These are phyloP conservation scores for Battus philenor DNA, from an alignment of 1,140 invertebrate genomes.

Conservation along the genomic window DNA sequence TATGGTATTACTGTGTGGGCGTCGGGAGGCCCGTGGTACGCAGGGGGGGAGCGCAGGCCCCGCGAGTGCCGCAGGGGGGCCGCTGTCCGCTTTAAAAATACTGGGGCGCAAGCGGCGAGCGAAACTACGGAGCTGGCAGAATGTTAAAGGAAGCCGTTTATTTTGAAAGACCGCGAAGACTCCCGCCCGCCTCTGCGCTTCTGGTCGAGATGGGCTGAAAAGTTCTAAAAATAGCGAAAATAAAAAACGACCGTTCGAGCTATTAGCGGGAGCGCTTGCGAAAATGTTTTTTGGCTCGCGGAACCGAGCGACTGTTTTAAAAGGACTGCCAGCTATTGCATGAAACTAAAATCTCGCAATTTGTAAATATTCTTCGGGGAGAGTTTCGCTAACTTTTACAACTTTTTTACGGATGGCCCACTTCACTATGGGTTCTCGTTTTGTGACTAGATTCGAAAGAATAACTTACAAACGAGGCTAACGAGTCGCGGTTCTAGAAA, in stretches of 20 bases:
- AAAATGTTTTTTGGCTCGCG: slow-evolving; percentile 38
- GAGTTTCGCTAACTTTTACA: slow-evolving; percentile 8
- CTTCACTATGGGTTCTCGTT: too few species aligned
- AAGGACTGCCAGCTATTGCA: slow-evolving; percentile 23
- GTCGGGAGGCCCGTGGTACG: slow-evolving; percentile 32
- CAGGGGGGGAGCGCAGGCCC: slow-evolving; percentile 24
- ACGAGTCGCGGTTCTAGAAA: neutral
- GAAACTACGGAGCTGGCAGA: slow-evolving; percentile 61
- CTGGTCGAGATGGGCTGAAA: slow-evolving; percentile 48
- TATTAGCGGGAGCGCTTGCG: slow-evolving; percentile 41
- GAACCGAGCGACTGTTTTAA: slow-evolving; percentile 20
- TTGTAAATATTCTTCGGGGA: slow-evolving; percentile 18
- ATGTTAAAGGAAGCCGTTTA: slow-evolving; percentile 68
- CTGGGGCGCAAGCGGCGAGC: slow-evolving; percentile 44
- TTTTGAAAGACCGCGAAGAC: slow-evolving; percentile 66
- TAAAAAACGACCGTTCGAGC: slow-evolving; percentile 34
- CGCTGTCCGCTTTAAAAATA: slow-evolving; percentile 73
- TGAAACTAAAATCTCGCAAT: slow-evolving; percentile 31
- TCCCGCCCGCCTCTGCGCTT: slow-evolving; percentile 42
- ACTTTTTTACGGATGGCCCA: slow-evolving; percentile 8
- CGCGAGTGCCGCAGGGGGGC: slow-evolving; percentile 55
- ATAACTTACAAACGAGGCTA: neutral
- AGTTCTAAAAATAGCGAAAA: slow-evolving; percentile 49
- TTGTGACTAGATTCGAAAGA: slow-evolving; percentile 1
- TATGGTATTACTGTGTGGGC: slow-evolving; percentile 73